Percentiles rank a stretch among this genome's conserved stretches.
These are phyloP conservation scores for Sandelia bainsii DNA, from an alignment of 2,797 vertebrate species.

Conservation along the genomic window DNA sequence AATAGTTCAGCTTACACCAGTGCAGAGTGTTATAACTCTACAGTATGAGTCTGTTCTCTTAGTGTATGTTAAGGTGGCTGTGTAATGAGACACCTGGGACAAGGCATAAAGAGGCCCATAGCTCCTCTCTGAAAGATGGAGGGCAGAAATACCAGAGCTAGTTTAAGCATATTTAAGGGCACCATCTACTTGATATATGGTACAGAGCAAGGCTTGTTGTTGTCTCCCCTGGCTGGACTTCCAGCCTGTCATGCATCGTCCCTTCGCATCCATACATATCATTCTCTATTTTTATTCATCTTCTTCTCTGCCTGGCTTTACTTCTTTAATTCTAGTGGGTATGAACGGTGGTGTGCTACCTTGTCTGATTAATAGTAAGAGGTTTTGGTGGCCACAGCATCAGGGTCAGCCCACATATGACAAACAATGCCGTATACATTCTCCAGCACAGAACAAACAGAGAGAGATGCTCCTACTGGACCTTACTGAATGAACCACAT, in stretches of 20 bases:
- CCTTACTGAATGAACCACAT: conserved; percentile 72
- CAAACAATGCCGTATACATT: conserved; percentile 78
- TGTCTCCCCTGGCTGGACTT: conserved; percentile 43
- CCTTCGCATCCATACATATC: conserved; percentile 24
- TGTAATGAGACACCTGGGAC: conserved; percentile 78
- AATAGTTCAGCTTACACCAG: conserved; percentile 72
- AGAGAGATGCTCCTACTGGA: conserved; percentile 74
- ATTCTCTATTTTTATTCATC: conserved; percentile 21
- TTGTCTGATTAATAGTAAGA: conserved; percentile 82
- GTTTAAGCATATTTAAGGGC: conserved; percentile 73
- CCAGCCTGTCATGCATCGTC: conserved; percentile 31
- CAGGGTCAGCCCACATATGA: conserved; percentile 71
- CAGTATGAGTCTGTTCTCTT: conserved; percentile 56
- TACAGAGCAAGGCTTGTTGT: conserved; percentile 41
- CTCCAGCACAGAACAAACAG: conserved; percentile 77
- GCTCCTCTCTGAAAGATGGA: conserved; percentile 56
- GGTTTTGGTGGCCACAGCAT: conserved; percentile 82
- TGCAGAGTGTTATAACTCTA: conserved; percentile 71
- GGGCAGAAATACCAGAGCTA: conserved; percentile 55
- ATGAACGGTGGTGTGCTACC: conserved; percentile 82
- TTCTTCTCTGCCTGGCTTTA: not conserved
- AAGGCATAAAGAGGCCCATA: conserved; percentile 71
- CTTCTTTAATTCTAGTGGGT: conserved; percentile 39
- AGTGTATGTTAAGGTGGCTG: conserved; percentile 68
- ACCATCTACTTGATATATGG: conserved; percentile 67